Evolutionary conservation across 2,888 invertebrate genomes (phyloP), one percentile per base, ranked within the genome.

Genomic region (Catocala nupta): DNA sequence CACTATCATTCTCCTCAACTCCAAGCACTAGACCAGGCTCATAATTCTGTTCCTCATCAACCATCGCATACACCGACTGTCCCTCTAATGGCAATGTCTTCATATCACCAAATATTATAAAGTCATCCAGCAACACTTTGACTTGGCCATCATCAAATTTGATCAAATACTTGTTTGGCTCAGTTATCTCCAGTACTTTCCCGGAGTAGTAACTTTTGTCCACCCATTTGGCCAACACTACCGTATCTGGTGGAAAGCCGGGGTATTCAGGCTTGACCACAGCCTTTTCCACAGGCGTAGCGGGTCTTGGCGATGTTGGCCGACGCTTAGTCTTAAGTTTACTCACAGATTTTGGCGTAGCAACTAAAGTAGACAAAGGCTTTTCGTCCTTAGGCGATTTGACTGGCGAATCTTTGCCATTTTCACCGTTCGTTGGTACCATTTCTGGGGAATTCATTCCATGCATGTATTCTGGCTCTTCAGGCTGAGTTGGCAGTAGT

Each of bases 131-230:
- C 48, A 96, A 83, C 1, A 93, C 87, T 78, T 96, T 96, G 13
- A 88, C 93, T 51, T 95, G 95, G 0, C 96, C 96, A 77, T 96
- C 96, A 57, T 96, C 95, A 72, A 96, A 96, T 82, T 95, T 87
- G 43, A 96, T 95, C 70, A 95, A 88, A 84, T 95, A 96, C 77
- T 96, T 96, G 34, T 95, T 95, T 0, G 91, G 94, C 55, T 95
- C 94, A 0, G 95, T 93, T 53, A 95, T 95, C 71, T 95, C 95
- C 9, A 92, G 83, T 0, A 96, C 95, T 81, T 88, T 95, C 0
- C 96, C 96, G 0, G 96, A 96, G 74, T 96, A 96, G 73, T 96
- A 96, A 65, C 95, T 95, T 75, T 95, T 96, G 79, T 96, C 96
- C 0, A 95, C 95, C 96, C 96, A 96, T 82, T 95, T 96, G 0